These are phyloP conservation scores for Melanaphis sacchari DNA, from an alignment of 1,140 invertebrate species.

Conservation along the genomic window DNA sequence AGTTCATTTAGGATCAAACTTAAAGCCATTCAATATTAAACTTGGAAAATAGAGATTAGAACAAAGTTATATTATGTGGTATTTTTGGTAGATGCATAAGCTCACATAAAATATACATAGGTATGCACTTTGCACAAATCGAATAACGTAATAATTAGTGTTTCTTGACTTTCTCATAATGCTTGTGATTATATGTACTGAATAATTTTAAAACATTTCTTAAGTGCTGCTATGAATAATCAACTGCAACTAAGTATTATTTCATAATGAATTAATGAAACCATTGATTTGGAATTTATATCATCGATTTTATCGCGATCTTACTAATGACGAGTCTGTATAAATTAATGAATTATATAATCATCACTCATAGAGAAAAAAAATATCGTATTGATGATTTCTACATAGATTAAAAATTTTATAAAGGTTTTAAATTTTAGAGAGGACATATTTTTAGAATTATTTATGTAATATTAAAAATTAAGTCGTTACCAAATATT, in stretches of 20 bases:
- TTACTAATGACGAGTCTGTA: too few species aligned
- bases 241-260: not conserved
- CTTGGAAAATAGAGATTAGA: slow-evolving; percentile 20
- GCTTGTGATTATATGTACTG: not conserved
- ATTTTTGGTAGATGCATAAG: not conserved
- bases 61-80: not conserved
- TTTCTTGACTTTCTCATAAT: not conserved
- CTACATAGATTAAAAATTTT: not conserved
- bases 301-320: too few species aligned
- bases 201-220: not conserved
- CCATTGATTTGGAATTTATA: not conserved
- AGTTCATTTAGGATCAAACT: slow-evolving; percentile 26
- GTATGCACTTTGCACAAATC: not conserved
- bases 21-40: slow-evolving; percentile 39
- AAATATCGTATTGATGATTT: too few species aligned
- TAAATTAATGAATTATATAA: too few species aligned
- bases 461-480: not conserved
- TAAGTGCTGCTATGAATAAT: not conserved
- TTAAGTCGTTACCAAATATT: not conserved
- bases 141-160: not conserved
- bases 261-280: not conserved
- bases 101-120: not conserved
- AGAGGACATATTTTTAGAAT: not conserved
- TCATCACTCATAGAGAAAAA: too few species aligned
- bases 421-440: not conserved